phyloP scores from a whole-genome alignment of 2,888 invertebrate species.

The Cosmia trapezina region DNA sequence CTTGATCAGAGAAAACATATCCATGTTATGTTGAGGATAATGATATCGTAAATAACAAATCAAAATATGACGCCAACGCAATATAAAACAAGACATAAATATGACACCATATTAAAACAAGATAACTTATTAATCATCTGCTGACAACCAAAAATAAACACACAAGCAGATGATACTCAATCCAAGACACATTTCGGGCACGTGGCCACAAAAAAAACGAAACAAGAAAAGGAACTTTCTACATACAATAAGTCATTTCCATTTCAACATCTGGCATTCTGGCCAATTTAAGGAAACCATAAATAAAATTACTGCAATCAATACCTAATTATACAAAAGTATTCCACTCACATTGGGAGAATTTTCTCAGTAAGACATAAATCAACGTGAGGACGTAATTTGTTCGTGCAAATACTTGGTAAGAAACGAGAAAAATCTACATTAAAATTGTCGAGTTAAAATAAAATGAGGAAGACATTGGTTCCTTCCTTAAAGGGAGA shows the following conservation, averaged over 20 bases:
- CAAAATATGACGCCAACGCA: background rate
- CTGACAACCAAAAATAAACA: slow-evolving; percentile 43
- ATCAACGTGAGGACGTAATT: slow-evolving; percentile 67
- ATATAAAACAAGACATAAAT: slow-evolving; percentile 25
- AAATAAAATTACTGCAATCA: slow-evolving; percentile 61
- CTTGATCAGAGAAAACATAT: slow-evolving; percentile 2
- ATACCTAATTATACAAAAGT: slow-evolving; percentile 57
- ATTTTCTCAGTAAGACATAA: slow-evolving; percentile 65
- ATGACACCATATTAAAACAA: slow-evolving; percentile 37
- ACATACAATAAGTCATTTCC: slow-evolving; percentile 62
- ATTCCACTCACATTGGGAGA: slow-evolving; percentile 63
- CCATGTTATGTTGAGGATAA: background rate
- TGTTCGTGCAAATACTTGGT: slow-evolving; percentile 55
- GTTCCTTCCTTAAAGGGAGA: slow-evolving; percentile 74
- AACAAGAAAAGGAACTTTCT: slow-evolving; percentile 64
- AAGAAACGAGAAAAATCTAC: slow-evolving; percentile 47
- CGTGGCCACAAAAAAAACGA: slow-evolving; percentile 49
- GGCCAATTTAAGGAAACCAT: slow-evolving; percentile 55
- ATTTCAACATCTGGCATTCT: slow-evolving; percentile 49
- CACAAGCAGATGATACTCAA: slow-evolving; percentile 33
- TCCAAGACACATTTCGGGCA: slow-evolving; percentile 41
- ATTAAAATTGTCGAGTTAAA: slow-evolving; percentile 67
- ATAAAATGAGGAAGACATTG: slow-evolving; percentile 72
- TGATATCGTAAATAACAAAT: slow-evolving; percentile 17
- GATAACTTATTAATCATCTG: slow-evolving; percentile 38